These are phyloP conservation scores for Spongia lamella DNA, from an alignment of 37 sponge, comb jelly and placozoan species.

Conservation along the genomic window DNA sequence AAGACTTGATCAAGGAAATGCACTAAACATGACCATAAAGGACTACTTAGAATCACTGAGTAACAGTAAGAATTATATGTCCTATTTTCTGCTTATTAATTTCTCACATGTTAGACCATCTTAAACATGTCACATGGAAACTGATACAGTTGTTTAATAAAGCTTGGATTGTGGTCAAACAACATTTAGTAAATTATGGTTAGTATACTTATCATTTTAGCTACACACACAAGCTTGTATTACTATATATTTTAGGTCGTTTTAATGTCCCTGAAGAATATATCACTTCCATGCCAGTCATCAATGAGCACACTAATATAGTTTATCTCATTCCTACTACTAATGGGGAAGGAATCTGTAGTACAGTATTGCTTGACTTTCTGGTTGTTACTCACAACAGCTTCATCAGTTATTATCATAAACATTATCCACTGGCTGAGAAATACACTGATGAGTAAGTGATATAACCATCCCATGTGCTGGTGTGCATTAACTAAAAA, in stretches of 20 bases:
- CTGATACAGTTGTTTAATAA: constrained; percentile 19
- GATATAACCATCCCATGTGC: neutral
- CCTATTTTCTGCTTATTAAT: neutral
- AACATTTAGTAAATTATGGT: constrained; percentile 59
- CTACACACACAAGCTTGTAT: neutral
- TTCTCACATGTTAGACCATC: too few species aligned
- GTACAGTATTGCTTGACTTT: too few species aligned
- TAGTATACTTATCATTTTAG: neutral
- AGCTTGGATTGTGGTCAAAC: constrained; percentile 60
- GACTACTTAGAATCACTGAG: constrained; percentile 29
- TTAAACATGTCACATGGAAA: too few species aligned
- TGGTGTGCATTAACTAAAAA: too few species aligned
- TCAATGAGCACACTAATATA: too few species aligned
- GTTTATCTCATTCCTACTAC: too few species aligned
- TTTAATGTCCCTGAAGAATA: neutral
- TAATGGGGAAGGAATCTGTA: too few species aligned
- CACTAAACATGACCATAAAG: constrained; percentile 28
- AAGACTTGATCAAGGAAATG: constrained; percentile 44
- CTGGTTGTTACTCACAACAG: too few species aligned
- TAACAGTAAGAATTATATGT: neutral
- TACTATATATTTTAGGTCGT: neutral
- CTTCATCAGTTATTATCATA: too few species aligned
- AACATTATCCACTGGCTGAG: neutral
- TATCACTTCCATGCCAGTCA: neutral
- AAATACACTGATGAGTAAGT: constrained; percentile 19